Evolutionary conservation across 2,113 vertebrate species (phyloP), one percentile per base, ranked within the genome.

Genomic region (Nothocercus julius): DNA sequence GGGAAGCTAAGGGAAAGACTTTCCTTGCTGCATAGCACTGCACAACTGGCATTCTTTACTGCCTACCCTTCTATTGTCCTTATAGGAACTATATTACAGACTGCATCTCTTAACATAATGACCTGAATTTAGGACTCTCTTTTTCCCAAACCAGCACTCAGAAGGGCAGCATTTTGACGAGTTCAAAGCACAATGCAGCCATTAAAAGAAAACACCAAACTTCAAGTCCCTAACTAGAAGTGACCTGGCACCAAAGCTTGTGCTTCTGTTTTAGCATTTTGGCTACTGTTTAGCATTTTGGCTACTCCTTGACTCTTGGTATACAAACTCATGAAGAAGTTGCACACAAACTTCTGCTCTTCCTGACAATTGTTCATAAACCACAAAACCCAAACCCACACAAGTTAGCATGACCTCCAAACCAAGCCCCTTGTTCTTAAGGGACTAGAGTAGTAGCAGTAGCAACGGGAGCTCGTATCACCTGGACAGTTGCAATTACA

Each of bases 201-300:
- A 80, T 30, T 42, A 83, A 80, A 92, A 78, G 28, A 53, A 89
- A 85, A 56, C 4, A 1, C 1, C 0, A 92, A 27, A 77, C 66
- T 91, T 75, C 75, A 81, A 91, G 42, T 22, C 82, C 32, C 72
- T 81, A 91, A 93, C 91, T 89, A 91, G 72, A 93, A 90, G 38
- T 45, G 36, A 91, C 32, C 40, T 82, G 82, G 14, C 75, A 90
- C 18, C 51, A 87, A 92, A 92, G 91, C 14, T 24, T 36, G 49
- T 4, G 61, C 42, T 87, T 32, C 85, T 77, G 22, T 68, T 85
- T 77, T 61, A 45, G 28, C 16, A 40, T 47, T 58, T 54, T 61
- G 82, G 74, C 53, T 82, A 73, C 36, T 80, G 40, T 85, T 77
- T 61, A 45, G 28, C 16, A 40, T 47, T 58, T 54, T 61, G 82